Percentiles rank a stretch among this genome's conserved stretches.
phyloP scores from a whole-genome alignment of 2,113 vertebrate species.

The Hypanus sabinus region DNA sequence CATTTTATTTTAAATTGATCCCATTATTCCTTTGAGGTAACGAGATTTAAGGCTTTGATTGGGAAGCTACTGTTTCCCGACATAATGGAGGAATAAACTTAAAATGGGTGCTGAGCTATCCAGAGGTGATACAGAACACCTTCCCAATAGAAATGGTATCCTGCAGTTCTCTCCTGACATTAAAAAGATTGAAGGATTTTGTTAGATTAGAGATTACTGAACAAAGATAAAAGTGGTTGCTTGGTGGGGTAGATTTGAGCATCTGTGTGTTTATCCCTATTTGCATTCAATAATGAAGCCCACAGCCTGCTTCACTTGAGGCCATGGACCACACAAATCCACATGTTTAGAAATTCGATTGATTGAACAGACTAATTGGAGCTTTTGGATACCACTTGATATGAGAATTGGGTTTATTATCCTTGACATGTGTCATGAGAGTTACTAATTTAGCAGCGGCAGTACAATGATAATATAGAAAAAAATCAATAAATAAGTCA shows the following conservation, averaged over 20 bases:
- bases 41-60: background rate
- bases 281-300: background rate
- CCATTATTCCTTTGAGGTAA: background rate
- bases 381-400: background rate
- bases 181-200: background rate
- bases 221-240: background rate
- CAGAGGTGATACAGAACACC: background rate
- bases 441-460: no score
- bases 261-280: background rate
- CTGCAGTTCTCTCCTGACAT: no score
- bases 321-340: background rate
- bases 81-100: background rate
- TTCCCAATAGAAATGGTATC: no score
- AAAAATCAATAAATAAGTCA: no score
- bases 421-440: no score
- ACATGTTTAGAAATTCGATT: background rate
- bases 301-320: background rate
- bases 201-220: background rate
- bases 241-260: background rate
- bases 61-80: background rate
- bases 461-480: no score
- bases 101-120: background rate
- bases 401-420: no score
- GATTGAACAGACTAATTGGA: background rate
- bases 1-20: no score